These are phyloP conservation scores for Eulithis testata DNA, from an alignment of 2,888 invertebrate genomes.

Conservation along the genomic window DNA sequence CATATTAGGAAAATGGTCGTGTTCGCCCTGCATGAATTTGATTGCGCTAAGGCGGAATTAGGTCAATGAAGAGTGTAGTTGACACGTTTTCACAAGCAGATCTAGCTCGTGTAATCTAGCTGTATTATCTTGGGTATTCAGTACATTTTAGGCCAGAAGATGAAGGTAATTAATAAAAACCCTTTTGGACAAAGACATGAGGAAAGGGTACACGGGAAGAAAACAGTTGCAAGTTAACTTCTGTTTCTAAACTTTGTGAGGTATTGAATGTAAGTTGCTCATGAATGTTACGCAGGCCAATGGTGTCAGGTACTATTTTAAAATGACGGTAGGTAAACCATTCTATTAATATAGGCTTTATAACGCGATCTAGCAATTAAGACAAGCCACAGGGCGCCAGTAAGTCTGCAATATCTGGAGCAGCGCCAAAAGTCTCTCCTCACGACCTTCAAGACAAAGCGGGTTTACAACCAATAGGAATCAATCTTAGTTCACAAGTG, in stretches of 20 bases:
- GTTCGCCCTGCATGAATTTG: constrained; percentile 22
- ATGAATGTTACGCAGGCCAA: background rate
- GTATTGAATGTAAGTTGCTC: background rate
- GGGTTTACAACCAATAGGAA: constrained; percentile 39
- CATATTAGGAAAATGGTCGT: constrained; percentile 6
- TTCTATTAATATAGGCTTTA: constrained; percentile 28
- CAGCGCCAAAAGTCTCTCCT: constrained; percentile 34
- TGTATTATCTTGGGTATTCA: background rate
- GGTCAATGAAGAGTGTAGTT: constrained; percentile 40
- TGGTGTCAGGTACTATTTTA: background rate
- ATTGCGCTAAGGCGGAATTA: constrained; percentile 35
- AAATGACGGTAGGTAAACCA: constrained; percentile 10
- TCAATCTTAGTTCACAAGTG: background rate
- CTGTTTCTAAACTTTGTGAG: no score
- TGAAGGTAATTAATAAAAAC: no score
- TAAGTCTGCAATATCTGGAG: constrained; percentile 44
- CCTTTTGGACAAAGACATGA: no score
- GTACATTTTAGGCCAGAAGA: background rate
- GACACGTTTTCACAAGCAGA: constrained; percentile 34
- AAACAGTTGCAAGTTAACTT: no score
- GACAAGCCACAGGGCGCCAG: constrained; percentile 49
- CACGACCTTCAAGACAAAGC: constrained; percentile 40
- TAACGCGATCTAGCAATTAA: constrained; percentile 35
- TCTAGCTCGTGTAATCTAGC: constrained; percentile 8
- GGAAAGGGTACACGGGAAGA: no score